A percentile compares a stretch with the other conserved stretches of the same genome.
Conservation (phyloP, 2,888 invertebrate species). For the Thecocarcelia acutangulata region DNA sequence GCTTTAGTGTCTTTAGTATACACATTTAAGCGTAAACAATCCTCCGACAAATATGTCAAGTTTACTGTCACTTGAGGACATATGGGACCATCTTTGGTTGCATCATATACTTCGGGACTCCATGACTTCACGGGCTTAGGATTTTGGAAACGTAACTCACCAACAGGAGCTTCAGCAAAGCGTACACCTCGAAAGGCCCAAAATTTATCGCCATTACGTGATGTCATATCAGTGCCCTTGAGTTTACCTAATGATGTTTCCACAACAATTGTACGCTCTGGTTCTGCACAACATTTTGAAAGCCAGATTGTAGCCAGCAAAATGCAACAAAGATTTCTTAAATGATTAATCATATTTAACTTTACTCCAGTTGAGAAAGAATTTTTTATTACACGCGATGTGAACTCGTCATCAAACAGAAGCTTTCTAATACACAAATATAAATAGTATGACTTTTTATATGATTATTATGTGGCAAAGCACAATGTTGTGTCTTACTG, state of each 20-base stretch:
- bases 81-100: constrained; percentile 83
- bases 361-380: constrained; percentile 8
- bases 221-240: constrained; percentile 73
- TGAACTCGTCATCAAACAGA: constrained; percentile 3
- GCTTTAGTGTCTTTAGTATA: constrained; percentile 80
- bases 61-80: constrained; percentile 82
- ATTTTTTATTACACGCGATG: constrained; percentile 7
- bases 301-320: constrained; percentile 24
- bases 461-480: constrained; percentile 27
- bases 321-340: constrained; percentile 3
- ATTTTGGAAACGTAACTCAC: constrained; percentile 77
- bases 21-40: constrained; percentile 84
- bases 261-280: constrained; percentile 70
- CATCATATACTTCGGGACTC: constrained; percentile 82
- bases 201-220: constrained; percentile 74
- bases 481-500: background rate
- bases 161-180: constrained; percentile 77
- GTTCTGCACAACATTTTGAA: constrained; percentile 17
- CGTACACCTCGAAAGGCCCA: constrained; percentile 79
- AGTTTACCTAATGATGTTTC: constrained; percentile 76
- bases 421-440: constrained; percentile 1
- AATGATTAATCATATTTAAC: constrained; percentile 17
- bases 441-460: constrained; percentile 53
- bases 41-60: constrained; percentile 81
- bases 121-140: constrained; percentile 82